Base-by-base conservation (phyloP, 1,140 invertebrate species). In the Xylocopa sonorina region DNA sequence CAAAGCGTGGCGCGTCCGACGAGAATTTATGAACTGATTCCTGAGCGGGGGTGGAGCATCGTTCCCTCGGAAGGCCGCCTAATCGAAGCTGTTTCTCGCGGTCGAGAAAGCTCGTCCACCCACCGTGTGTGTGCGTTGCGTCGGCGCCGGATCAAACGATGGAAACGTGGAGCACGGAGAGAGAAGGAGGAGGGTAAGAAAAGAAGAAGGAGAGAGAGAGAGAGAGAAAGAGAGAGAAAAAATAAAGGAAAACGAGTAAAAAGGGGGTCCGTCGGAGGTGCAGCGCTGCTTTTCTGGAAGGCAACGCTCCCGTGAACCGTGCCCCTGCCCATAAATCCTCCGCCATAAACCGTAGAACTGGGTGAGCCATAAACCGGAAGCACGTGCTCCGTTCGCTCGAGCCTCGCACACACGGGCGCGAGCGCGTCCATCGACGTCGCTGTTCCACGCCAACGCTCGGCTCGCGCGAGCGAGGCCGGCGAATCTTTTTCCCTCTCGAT, bases 301-400 rank as follows among this genome's bases (percentile, higher is more conserved):
- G 46, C 62, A 69, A 69, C 27, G 71, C 69, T 71, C 63, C 82
- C 50, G 69, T 80, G 69, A 78, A 75, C 60, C 50, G 50, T 83
- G 80, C 24, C 69, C 69, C 16, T 24, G 43, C 46, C 43, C 78
- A 86, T 86, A 88, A 89, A 88, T 89, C 60, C 69, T 82, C 38
- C 60, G 51, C 62, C 71, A 62, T 83, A 89, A 84, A 83, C 72
- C 63, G 75, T 80, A 77, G 78, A 88, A 85, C 78, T 71, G 74
- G 43, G 60, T 81, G 81, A 89, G 60, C 75, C 80, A 63, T 85
- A 80, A 89, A 89, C 80, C 82, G 85, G 85, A 88, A 88, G 81
- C 79, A 82, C 78, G 80, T 81, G 82, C 64, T 86, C 34, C 32
- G 29, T 46, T 32, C 12, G 29, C 51, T 32, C 12, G 48, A 24